Evolutionary conservation across 2,797 vertebrate species (phyloP).

Genomic region (Urophycis tenuis): DNA sequence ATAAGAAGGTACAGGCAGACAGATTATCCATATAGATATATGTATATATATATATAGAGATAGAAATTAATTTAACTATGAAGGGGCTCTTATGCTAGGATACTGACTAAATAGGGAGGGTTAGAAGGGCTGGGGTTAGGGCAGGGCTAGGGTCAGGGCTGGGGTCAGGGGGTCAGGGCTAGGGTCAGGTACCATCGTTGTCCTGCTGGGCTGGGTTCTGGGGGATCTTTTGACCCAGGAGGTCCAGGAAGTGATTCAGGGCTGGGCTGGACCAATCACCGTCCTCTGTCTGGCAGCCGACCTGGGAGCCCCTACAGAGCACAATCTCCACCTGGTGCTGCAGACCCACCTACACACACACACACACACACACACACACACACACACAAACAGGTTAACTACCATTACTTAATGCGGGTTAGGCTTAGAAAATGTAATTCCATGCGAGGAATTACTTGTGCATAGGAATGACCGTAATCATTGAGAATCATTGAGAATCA

Average conservation of each 20-base stretch:
- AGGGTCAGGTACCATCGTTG: slow-evolving; percentile 70
- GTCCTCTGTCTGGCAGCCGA: slow-evolving; percentile 85
- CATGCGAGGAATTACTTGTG: no score
- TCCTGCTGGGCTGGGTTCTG: slow-evolving; percentile 83
- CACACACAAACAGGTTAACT: slow-evolving; percentile 1
- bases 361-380: not conserved
- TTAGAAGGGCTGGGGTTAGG: not conserved
- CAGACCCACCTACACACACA: slow-evolving; percentile 74
- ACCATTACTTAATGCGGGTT: no score
- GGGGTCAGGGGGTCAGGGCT: not conserved
- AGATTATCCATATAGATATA: no score
- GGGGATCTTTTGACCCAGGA: slow-evolving; percentile 76
- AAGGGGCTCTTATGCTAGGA: no score
- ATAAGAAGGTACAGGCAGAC: no score
- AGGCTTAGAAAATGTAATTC: no score
- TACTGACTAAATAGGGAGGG: no score
- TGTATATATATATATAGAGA: no score
- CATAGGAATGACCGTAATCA: no score
- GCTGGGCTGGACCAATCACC: slow-evolving; percentile 76
- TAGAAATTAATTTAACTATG: no score
- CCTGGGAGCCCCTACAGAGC: slow-evolving; percentile 78
- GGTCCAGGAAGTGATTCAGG: slow-evolving; percentile 81
- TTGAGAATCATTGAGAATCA: no score
- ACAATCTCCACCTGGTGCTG: slow-evolving; percentile 82
- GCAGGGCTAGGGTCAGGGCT: no score